Evolutionary conservation across 2,113 vertebrate species (phyloP).

Genomic region (Condylura cristata): DNA sequence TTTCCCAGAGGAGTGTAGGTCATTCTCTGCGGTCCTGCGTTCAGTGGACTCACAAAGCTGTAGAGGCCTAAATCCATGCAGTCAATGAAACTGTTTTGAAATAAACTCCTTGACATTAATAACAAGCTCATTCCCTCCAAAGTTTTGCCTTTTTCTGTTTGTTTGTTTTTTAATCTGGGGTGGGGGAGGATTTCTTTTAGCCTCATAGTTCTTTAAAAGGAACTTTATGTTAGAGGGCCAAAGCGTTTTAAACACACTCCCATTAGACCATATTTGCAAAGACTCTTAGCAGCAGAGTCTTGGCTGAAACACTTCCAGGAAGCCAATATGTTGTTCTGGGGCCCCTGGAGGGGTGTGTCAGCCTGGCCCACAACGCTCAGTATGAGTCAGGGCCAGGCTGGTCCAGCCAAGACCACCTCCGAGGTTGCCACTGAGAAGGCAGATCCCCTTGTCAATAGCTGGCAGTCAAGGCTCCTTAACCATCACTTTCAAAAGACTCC

Average conservation of each 20-base stretch:
- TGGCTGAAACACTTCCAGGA: constrained; percentile 51
- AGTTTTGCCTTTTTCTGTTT: not conserved
- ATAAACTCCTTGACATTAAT: not conserved
- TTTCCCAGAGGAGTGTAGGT: constrained; percentile 5
- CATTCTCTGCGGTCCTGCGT: not conserved
- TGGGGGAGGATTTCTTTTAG: not conserved
- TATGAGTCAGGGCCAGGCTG: constrained; percentile 5
- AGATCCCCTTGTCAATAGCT: not conserved
- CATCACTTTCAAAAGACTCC: constrained; percentile 16
- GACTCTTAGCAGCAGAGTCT: constrained; percentile 52
- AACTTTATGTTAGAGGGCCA: not conserved
- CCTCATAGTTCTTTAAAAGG: not conserved
- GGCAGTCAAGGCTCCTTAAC: constrained; percentile 42
- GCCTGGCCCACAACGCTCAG: not conserved
- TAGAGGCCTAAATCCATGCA: not conserved
- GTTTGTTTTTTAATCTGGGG: not conserved
- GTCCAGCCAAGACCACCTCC: constrained; percentile 55
- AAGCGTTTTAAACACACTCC: not conserved
- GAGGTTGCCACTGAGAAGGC: constrained; percentile 37
- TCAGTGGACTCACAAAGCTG: not conserved
- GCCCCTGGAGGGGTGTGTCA: not conserved
- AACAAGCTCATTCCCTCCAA: not conserved
- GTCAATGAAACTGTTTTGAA: constrained; percentile 13
- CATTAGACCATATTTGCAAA: constrained; percentile 31
- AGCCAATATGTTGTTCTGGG: constrained; percentile 23